Evolutionary conservation across 2,113 vertebrate species (phyloP).

Genomic region (Neomonachus schauinslandi): DNA sequence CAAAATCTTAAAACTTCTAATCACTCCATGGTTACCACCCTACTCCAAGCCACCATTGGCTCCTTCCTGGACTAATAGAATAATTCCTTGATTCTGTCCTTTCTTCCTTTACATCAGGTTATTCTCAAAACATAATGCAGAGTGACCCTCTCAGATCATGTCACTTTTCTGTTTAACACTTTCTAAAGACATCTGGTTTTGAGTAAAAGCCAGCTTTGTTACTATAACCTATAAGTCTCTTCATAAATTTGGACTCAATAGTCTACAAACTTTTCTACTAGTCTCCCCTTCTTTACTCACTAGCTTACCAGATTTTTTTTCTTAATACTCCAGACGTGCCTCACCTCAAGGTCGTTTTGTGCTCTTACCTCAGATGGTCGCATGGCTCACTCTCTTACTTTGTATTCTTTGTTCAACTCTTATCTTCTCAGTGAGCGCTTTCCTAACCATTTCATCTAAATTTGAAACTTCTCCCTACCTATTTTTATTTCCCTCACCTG

Average conservation of each 20-base stretch:
- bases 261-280: not conserved
- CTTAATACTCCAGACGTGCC: not conserved
- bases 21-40: fast-evolving
- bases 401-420: not conserved
- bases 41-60: not conserved
- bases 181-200: not conserved
- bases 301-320: not conserved
- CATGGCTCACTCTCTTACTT: not conserved
- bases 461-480: not conserved
- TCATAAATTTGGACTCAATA: fast-evolving
- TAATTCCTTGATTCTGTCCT: not conserved
- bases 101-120: not conserved
- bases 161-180: not conserved
- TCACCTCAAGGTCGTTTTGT: not conserved
- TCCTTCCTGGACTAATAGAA: not conserved
- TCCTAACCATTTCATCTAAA: not conserved
- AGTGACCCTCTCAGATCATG: too few species aligned
- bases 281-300: not conserved
- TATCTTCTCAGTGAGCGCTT: not conserved
- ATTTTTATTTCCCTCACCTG: not conserved
- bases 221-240: not conserved
- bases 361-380: fast-evolving
- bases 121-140: not conserved
- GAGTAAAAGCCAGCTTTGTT: not conserved
- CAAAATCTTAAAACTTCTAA: not conserved